phyloP scores from a whole-genome alignment of 2,888 invertebrate species.

The Trichogramma dendrolimi region DNA sequence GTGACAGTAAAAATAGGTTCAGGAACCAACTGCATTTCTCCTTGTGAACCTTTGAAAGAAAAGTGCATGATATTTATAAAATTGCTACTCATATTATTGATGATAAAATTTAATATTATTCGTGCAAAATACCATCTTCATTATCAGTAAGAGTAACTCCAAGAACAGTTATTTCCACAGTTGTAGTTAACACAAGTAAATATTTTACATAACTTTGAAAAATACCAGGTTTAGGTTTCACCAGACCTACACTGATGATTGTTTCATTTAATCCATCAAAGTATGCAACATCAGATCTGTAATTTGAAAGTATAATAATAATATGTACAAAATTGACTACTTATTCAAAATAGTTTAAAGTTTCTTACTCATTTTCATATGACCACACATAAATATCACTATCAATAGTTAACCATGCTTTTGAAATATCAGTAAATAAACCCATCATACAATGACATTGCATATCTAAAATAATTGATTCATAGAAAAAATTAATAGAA shows the following conservation, averaged over 20 bases:
- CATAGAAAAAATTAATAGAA: constrained; percentile 27
- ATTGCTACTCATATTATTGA: background rate
- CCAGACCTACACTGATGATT: constrained; percentile 87
- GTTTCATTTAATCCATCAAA: constrained; percentile 94
- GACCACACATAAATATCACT: constrained; percentile 98
- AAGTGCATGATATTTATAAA: background rate
- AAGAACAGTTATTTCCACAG: constrained; percentile 86
- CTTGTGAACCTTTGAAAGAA: constrained; percentile 50
- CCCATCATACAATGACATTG: constrained; percentile 97
- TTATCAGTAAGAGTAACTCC: constrained; percentile 60
- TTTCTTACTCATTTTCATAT: constrained; percentile 76
- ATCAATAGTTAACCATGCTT: constrained; percentile 97
- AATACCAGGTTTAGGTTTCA: constrained; percentile 81
- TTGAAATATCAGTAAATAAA: constrained; percentile 88
- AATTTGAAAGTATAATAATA: constrained; percentile 33
- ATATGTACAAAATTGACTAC: background rate
- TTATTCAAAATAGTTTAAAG: background rate
- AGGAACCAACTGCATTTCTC: constrained; percentile 86
- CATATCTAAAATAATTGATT: constrained; percentile 64
- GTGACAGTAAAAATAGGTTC: constrained; percentile 92
- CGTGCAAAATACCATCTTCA: constrained; percentile 40
- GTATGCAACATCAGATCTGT: constrained; percentile 86
- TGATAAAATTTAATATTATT: background rate
- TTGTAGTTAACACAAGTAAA: constrained; percentile 87
- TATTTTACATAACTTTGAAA: constrained; percentile 88